Evolutionary conservation across 2,888 invertebrate species (phyloP).

Genomic region (Spodoptera exigua): DNA sequence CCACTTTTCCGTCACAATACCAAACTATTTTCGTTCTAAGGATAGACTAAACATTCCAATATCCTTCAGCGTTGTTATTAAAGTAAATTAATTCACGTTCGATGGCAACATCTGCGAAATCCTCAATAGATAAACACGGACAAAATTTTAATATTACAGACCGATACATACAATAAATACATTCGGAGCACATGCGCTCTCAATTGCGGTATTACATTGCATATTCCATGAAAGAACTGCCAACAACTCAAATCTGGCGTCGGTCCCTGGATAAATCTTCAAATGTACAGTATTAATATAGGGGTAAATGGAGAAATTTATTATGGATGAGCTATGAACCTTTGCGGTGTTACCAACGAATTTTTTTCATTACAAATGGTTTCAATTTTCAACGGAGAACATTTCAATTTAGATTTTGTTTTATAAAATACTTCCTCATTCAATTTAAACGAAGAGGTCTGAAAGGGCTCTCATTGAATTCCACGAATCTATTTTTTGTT

Average conservation of each 20-base stretch:
- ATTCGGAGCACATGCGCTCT: slow-evolving; percentile 24
- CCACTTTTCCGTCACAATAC: no score
- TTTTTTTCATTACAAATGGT: slow-evolving; percentile 52
- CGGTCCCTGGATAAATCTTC: slow-evolving; percentile 58
- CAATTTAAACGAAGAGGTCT: slow-evolving; percentile 20
- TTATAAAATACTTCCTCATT: slow-evolving; percentile 42
- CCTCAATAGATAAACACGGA: not conserved
- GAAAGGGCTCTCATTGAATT: slow-evolving; percentile 12
- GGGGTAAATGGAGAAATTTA: slow-evolving; percentile 56
- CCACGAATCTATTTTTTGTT: not conserved
- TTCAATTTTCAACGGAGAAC: slow-evolving; percentile 49
- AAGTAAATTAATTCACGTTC: no score
- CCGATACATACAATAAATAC: slow-evolving; percentile 31
- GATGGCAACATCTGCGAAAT: not conserved
- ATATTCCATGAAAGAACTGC: slow-evolving; percentile 54
- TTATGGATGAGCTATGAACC: slow-evolving; percentile 59
- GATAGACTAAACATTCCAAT: no score
- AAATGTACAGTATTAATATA: slow-evolving; percentile 57
- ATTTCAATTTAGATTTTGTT: slow-evolving; percentile 44
- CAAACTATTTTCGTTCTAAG: no score
- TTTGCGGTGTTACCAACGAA: slow-evolving; percentile 43
- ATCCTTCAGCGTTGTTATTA: no score
- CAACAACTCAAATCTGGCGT: slow-evolving; percentile 54
- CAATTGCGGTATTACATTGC: slow-evolving; percentile 42
- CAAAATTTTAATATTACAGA: slow-evolving; percentile 14